Conservation (phyloP, 2,888 invertebrate genomes). For the Acanthosepion lycidas region DNA sequence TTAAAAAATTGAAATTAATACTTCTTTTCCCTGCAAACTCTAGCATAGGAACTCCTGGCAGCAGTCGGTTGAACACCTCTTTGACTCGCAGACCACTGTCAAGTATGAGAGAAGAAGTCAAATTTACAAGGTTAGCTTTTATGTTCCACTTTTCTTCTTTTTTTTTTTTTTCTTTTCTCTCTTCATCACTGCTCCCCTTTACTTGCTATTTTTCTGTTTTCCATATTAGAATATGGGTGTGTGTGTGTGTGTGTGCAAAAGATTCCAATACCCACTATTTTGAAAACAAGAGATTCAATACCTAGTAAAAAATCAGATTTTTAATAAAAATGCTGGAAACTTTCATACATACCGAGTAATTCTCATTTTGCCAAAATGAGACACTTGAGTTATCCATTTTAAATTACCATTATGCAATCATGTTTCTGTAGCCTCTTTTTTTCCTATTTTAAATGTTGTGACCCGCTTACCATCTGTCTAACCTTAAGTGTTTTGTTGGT, state of each 20-base stretch:
- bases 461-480: not conserved
- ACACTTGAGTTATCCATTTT: not conserved
- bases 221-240: no score
- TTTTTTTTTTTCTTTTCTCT: not conserved
- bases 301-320: no score
- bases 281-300: no score
- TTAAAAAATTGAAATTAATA: not conserved
- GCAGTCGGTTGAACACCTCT: slow-evolving; percentile 14
- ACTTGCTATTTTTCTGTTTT: no score
- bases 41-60: slow-evolving; percentile 33
- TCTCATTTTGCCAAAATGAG: not conserved
- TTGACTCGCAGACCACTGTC: slow-evolving; percentile 33
- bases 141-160: not conserved
- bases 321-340: no score
- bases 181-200: not conserved
- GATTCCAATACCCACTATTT: no score
- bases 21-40: slow-evolving; percentile 6
- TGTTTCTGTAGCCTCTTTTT: not conserved
- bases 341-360: not conserved
- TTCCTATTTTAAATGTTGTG: not conserved
- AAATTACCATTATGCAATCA: not conserved
- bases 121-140: not conserved
- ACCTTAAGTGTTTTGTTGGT: not conserved
- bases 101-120: slow-evolving; percentile 17
- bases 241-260: no score